Evolutionary conservation across 1,140 invertebrate species (phyloP).

Genomic region (Diorhabda sublineata): DNA sequence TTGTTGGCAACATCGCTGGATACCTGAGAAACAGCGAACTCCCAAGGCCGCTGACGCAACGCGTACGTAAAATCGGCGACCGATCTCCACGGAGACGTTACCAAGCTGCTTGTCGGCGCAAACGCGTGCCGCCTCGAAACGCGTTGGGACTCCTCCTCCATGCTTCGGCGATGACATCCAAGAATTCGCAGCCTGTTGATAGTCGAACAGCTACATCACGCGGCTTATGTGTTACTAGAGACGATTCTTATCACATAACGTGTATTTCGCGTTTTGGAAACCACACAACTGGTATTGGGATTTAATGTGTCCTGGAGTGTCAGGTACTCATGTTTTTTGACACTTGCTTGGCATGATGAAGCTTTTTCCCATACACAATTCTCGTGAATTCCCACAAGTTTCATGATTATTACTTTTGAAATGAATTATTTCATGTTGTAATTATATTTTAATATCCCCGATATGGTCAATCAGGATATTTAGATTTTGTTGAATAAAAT

Average conservation of each 20-base stretch:
- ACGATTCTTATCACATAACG: constrained; percentile 18
- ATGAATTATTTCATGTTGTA: no score
- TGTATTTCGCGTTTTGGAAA: constrained; percentile 18
- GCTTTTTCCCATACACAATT: background rate
- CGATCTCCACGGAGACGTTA: constrained; percentile 38
- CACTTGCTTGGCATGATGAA: constrained; percentile 8
- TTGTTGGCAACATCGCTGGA: background rate
- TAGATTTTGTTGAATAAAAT: no score
- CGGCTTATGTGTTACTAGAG: constrained; percentile 27
- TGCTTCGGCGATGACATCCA: constrained; percentile 30
- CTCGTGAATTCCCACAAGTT: no score
- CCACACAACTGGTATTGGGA: constrained; percentile 19
- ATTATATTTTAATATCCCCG: no score
- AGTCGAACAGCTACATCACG: constrained; percentile 41
- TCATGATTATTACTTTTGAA: no score
- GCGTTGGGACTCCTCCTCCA: constrained; percentile 43
- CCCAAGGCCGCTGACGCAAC: constrained; percentile 40
- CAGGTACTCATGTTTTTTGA: constrained; percentile 27
- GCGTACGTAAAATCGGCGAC: constrained; percentile 37
- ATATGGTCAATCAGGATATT: no score
- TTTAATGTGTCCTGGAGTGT: constrained; percentile 34
- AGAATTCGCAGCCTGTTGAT: constrained; percentile 45
- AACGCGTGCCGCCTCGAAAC: constrained; percentile 41
- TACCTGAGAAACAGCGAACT: constrained; percentile 21
- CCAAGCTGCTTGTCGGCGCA: constrained; percentile 39